These are phyloP conservation scores for Trissolcus brochymenae DNA, from an alignment of 2,888 invertebrate genomes.

Conservation along the genomic window DNA sequence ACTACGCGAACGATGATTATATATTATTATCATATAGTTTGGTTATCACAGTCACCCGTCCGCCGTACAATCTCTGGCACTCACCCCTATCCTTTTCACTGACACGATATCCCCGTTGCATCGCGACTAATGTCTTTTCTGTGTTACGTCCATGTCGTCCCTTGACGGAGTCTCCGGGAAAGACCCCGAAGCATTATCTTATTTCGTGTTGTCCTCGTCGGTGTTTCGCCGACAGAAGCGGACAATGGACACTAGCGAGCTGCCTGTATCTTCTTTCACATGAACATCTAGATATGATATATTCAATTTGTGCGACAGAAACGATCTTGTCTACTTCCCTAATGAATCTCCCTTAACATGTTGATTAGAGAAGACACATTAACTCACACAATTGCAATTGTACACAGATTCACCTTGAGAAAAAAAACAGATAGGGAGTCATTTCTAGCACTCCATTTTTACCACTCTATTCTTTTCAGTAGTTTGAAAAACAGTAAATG, in stretches of 20 bases:
- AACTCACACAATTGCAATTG: neutral
- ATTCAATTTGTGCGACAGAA: constrained; percentile 33
- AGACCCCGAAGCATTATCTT: constrained; percentile 70
- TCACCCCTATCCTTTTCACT: constrained; percentile 59
- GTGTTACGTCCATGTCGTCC: constrained; percentile 73
- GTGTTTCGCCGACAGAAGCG: constrained; percentile 62
- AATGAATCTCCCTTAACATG: no score
- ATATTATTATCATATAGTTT: constrained; percentile 61
- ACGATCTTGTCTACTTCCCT: constrained; percentile 7
- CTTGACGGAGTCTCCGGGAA: constrained; percentile 64
- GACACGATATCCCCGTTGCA: constrained; percentile 63
- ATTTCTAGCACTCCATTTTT: no score
- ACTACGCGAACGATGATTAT: neutral
- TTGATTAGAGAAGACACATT: no score
- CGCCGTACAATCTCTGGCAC: constrained; percentile 58
- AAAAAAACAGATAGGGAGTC: neutral
- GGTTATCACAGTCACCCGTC: constrained; percentile 66
- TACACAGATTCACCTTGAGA: neutral
- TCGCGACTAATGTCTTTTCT: constrained; percentile 75
- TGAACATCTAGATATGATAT: constrained; percentile 35
- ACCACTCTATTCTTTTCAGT: no score
- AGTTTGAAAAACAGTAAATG: no score
- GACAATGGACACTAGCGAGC: constrained; percentile 57
- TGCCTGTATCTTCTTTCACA: constrained; percentile 43
- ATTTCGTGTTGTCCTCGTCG: constrained; percentile 63